Evolutionary conservation across 2,113 vertebrate species (phyloP).

Genomic region (Talpa occidentalis): DNA sequence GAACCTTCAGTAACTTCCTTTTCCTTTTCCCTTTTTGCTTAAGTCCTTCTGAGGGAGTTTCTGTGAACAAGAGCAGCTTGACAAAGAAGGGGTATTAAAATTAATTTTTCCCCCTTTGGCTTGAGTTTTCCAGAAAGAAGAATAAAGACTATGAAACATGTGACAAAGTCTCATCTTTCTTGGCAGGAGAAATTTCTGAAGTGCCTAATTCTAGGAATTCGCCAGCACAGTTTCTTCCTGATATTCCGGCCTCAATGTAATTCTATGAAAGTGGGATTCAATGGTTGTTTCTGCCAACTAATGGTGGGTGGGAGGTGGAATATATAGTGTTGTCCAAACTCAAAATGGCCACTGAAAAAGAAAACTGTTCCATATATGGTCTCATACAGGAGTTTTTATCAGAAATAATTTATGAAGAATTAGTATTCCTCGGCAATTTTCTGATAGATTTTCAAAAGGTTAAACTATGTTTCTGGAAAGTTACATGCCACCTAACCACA

Average conservation of each 20-base stretch:
- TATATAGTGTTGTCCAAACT: conserved; percentile 37
- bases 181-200: conserved; percentile 13
- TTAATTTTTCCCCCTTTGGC: not conserved
- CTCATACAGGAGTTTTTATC: not conserved
- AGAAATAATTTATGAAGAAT: conserved; percentile 3
- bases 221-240: not conserved
- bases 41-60: not conserved
- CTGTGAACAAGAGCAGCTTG: not conserved
- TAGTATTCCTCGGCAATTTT: conserved; percentile 11
- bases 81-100: not conserved
- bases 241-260: not conserved
- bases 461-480: not conserved
- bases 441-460: not conserved
- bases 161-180: not conserved
- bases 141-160: not conserved
- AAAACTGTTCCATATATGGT: conserved; percentile 50
- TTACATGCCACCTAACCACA: not conserved
- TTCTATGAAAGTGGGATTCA: not conserved
- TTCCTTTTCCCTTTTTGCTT: not conserved
- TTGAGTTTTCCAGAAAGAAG: not conserved
- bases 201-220: not conserved
- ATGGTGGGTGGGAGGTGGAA: not conserved
- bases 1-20: accelerated
- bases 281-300: conserved; percentile 15
- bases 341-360: conserved; percentile 50